Percentiles rank a stretch among this genome's conserved stretches.
These are phyloP conservation scores for Drosophila ananassae DNA, from an alignment of 1,140 invertebrate species.

Conservation along the genomic window DNA sequence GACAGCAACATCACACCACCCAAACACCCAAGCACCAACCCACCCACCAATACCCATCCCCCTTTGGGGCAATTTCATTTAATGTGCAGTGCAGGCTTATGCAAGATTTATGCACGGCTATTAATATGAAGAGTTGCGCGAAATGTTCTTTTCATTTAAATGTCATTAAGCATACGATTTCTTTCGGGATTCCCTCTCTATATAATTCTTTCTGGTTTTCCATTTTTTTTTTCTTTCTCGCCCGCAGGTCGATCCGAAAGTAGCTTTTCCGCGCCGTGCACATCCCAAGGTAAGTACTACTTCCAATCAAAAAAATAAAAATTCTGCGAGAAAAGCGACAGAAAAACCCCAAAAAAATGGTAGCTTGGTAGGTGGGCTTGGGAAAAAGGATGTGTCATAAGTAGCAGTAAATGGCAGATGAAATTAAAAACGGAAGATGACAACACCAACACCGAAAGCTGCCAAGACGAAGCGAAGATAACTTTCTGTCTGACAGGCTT, in stretches of 20 bases:
- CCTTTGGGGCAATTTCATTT: constrained; percentile 68
- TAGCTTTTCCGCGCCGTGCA: constrained; percentile 99
- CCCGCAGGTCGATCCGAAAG: constrained; percentile 98
- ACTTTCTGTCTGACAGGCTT: constrained; percentile 74
- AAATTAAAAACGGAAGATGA: constrained; percentile 81
- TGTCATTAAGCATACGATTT: constrained; percentile 80
- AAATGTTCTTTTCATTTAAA: constrained; percentile 81
- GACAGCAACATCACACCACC: constrained; percentile 6
- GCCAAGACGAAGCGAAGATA: constrained; percentile 65
- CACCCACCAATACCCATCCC: not conserved
- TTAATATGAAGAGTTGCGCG: constrained; percentile 81
- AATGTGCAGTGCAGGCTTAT: constrained; percentile 80
- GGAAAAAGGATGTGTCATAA: constrained; percentile 79
- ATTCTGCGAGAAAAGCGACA: constrained; percentile 3
- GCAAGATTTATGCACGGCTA: constrained; percentile 74
- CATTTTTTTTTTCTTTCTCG: constrained; percentile 46
- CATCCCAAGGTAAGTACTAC: constrained; percentile 96
- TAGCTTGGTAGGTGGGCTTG: not conserved
- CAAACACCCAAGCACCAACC: not conserved
- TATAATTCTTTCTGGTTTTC: constrained; percentile 2
- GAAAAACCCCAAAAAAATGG: constrained; percentile 29
- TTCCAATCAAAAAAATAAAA: constrained; percentile 10
- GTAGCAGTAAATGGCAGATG: constrained; percentile 80
- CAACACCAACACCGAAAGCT: constrained; percentile 32
- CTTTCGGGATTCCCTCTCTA: constrained; percentile 14